Base-by-base conservation (phyloP, 2,797 vertebrate species). In the Pseudopleuronectes americanus region DNA sequence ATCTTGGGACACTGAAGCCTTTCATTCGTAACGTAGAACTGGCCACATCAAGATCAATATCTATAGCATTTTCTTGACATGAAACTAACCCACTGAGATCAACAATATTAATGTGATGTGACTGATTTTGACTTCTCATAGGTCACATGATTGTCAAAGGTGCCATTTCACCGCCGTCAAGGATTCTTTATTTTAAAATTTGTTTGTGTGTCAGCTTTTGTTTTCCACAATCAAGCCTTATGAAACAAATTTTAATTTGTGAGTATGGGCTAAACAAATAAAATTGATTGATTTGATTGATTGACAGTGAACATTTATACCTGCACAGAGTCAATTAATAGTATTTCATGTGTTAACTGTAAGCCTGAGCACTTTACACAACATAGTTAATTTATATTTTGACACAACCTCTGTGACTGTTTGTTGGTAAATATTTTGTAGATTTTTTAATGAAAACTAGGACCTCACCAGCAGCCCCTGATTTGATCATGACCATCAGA, bases 1-100 rank as follows among this genome's bases (percentile, higher is more conserved):
- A 13, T 84, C 67, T 53, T 53, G 41, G 52, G 45, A 60, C 36
- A 22, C 47, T 28, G n/a, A 69, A 66, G 45, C 26, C 55, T 82
- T 74, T 74, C 56, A 84, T 81, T 80, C 5, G 16, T 17, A 45
- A 45, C 19, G 16, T 45, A 17, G 4, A 16, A 16, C 13, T 12
- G 36, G 9, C 43, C 43, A 45, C 43, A 45, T 4, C 16, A 12
- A 16, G 43, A 45, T 17, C 16, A 16, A 16, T 16, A 45, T 45
- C 13, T 17, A 45, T 17, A 16, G 43, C 43, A 16, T 45, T 45
- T 5, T 0, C 17, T 45, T 16, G 41, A 17, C 43, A 45, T 17
- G 16, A 45, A 9, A 38, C 36, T 38, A 13, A 38, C 36, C 3
- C 3, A 2, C 36, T 45, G 16, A 16, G 16, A 17, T 45, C 43